Base-by-base conservation (phyloP, 2,797 vertebrate species). In the Enteromius radiatus region DNA sequence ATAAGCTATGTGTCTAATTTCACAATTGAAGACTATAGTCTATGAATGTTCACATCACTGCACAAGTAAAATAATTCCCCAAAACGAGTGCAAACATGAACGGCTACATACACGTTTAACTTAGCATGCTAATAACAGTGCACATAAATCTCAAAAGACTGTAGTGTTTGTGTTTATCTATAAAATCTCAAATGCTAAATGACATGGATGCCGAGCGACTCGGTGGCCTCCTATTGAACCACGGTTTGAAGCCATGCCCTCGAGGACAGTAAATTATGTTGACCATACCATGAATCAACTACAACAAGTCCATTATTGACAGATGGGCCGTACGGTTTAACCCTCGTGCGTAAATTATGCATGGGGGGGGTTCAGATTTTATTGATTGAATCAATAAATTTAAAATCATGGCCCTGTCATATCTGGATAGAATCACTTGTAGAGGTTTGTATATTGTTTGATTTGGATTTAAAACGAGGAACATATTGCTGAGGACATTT, bases 161-260 rank as follows among this genome's bases (percentile, higher is more conserved):
- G 90, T 95, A 94, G 92, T 93, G 93, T 93, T 87, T 84, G 36
- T 68, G 64, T 86, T 75, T 83, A 77, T 89, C 82, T 85, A 82
- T 74, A 85, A 84, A 78, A 80, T 83, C 71, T 80, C 52, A 86
- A 88, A 84, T 56, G 76, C 71, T 78, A 82, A 87, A 85, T 45
- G 10, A 85, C 76, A 85, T 61, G 73, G 71, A 78, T 81, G 76
- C 76, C 70, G 83, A 86, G 87, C 88, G 19, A 84, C 89, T 90
- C 89, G 79, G 88, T 89, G 86, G 88, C 86, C 88, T 84, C 26
- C 43, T 75, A 86, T 88, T 85, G 84, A 88, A 88, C 84, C 84
- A 78, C 64, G 86, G 83, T 76, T 61, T 79, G 41, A 81, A 89
- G 83, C 61, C 70, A 84, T 80, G 85, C 86, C 86, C 86, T 23